These are phyloP conservation scores for Drosophila prosaltans DNA, from an alignment of 1,140 invertebrate genomes.

Conservation along the genomic window DNA sequence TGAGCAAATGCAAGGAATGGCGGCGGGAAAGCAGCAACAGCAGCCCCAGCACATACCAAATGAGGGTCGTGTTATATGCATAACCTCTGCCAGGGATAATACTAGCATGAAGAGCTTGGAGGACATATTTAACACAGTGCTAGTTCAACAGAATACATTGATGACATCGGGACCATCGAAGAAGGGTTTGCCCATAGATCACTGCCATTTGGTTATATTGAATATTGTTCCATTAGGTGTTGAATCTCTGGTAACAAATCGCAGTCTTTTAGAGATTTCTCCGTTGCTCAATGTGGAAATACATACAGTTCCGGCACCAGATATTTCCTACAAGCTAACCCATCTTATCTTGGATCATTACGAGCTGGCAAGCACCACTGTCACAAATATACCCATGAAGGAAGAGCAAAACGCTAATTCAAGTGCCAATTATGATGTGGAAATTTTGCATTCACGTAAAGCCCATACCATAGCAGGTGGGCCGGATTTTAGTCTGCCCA, in stretches of 20 bases:
- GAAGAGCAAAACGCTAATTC: constrained; percentile 99
- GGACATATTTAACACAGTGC: constrained; percentile 91
- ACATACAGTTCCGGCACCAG: constrained; percentile 87
- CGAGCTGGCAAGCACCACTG: constrained; percentile 96
- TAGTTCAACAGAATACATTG: constrained; percentile 91
- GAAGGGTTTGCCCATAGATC: constrained; percentile 89
- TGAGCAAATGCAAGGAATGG: constrained; percentile 84
- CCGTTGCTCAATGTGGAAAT: constrained; percentile 88
- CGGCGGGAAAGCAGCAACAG: constrained; percentile 47
- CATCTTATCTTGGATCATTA: constrained; percentile 93
- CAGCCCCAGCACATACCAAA: constrained; percentile 66
- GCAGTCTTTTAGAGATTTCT: constrained; percentile 87
- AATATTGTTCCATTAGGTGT: constrained; percentile 93
- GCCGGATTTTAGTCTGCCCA: constrained; percentile 85
- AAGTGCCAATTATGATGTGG: constrained; percentile 98
- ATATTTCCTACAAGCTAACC: constrained; percentile 88
- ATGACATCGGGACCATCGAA: constrained; percentile 85
- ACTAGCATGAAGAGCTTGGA: constrained; percentile 92
- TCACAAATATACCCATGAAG: constrained; percentile 99
- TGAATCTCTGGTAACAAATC: constrained; percentile 89
- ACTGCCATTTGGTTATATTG: constrained; percentile 94
- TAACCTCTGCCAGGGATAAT: constrained; percentile 93
- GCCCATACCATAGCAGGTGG: constrained; percentile 91
- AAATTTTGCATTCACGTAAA: constrained; percentile 94
- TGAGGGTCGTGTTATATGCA: constrained; percentile 93